Base-by-base conservation (phyloP, 2,888 invertebrate species). In the Drosophila fungiperda region DNA sequence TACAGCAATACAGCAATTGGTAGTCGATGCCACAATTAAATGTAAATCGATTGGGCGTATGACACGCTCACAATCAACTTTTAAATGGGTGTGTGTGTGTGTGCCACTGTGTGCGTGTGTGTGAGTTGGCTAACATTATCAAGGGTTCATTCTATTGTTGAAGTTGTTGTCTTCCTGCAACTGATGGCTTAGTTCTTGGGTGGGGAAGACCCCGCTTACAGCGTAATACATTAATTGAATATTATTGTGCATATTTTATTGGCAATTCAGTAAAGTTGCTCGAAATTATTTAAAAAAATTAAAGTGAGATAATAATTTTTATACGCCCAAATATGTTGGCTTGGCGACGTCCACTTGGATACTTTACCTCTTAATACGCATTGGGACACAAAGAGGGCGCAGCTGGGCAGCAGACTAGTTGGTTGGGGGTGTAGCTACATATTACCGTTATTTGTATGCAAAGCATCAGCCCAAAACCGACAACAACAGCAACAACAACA, bases 21-120 rank as follows among this genome's bases (percentile, higher is more conserved):
- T 54, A 85, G 83, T 68, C 77, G 73, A 82, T 73, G 84, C 84
- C 87, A 76, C 89, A 89, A 89, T 85, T 85, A 89, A 85, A 87
- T 87, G 82, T 72, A 84, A 87, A 89, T 85, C 85, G 87, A 85
- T 80, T 83, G 72, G 78, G 54, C 59, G 68, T 20, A 8, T 45
- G 53, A 23, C 48, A 64, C 67, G 55, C 76, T 76, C 67, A 65
- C 62, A 73, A 53, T 65, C 55, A 40, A 57, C 12, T 36, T 42
- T 8, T 29, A 15, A 11, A 20, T 38, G 49, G 26, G 12, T 42
- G 29, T 36, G 53, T 40, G 33, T 60, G 15, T 36, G 20, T 17
- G 9, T 26, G 26, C 26, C 26, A 26, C 26, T 26, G 26, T 26
- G 40, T 42, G 11, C 11, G 33, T 32, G n/a, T 54, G 40, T 33